Base-by-base conservation (phyloP, 2,113 vertebrate species). In the Phycodurus eques region DNA sequence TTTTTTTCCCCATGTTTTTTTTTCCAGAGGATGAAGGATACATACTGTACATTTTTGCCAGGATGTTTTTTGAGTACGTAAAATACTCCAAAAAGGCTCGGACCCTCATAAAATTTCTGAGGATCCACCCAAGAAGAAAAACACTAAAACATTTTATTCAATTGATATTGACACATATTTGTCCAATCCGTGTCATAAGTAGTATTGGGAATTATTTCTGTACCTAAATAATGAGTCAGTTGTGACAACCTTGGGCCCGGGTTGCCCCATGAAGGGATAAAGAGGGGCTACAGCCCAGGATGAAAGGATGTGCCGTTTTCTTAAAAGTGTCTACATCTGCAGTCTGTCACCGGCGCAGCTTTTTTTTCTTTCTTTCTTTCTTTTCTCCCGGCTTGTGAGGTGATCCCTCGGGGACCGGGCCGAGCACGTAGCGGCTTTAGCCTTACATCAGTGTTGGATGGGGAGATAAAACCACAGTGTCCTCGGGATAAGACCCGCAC, bases 391-490 rank as follows among this genome's bases (percentile, higher is more conserved):
- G 72, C 47, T 42, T 72, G 73, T 5, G 51, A 57, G 56, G 56
- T 66, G 46, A 67, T 73, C 79, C 60, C 44, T 53, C 0, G 9
- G 67, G 70, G 51, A 15, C 62, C 33, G 15, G 15, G 49, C 46
- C 63, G 78, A 73, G 66, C 75, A 70, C 57, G 14, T 44, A 74
- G 76, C 31, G 39, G 73, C 43, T 44, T 76, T 63, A 20, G 49
- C 5, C 6, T 80, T 79, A 75, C 80, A 81, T 81, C 76, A 74
- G 53, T 62, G 51, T 27, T 46, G 67, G 68, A 57, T 33, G 70
- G 72, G 56, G 70, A 78, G 86, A 84, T 81, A 65, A 83, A 77
- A 59, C 54, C 56, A 72, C 71, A 19, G 35, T 4, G 65, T 72
- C 6, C 47, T 68, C 61, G 80, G 64, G 65, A 11, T 19, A 60